Evolutionary conservation across 2,113 vertebrate genomes (phyloP), one percentile per base, ranked within the genome.

Genomic region (Cyanoderma ruficeps): DNA sequence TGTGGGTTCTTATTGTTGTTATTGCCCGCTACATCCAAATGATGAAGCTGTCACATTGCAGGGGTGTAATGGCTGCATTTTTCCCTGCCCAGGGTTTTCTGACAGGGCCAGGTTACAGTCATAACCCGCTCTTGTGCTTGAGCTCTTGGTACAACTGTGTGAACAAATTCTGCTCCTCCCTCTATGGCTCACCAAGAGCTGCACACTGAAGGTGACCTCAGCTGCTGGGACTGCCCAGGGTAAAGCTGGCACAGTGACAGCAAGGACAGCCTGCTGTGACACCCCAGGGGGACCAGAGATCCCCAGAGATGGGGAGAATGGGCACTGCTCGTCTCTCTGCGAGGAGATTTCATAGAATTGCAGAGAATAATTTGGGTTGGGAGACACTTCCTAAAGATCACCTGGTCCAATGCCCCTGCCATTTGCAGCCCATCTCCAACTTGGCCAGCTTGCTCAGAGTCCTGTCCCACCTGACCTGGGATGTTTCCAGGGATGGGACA

Each of bases 261-360:
- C 27, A 22, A 42, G 22, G 6, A 15, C 18, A 13, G 1, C 55
- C 33, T 53, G 41, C 47, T 78, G 14, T 4, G 30, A 47, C 1
- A 71, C 3, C 23, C 42, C 39, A 11, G 16, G 9, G 9, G 15
- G 6, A 37, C 13, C 49, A 37, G 49, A n/a, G 31, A 13, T 8
- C 19, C 0, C 24, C 49, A 50, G 0, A 53, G 37, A 23, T 6
- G 15, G 50, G 25, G 33, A 19, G 24, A 37, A 31, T 17, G 7
- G 22, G 27, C 13, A 5, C n/a, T 46, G 49, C 44, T n/a, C 33
- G 5, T n/a, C 61, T 83, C 46, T 5, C 3, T 49, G 46, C 0
- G 2, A 31, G 44, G 11, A 23, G 21, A 30, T 64, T 28, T 39
- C 44, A 42, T 0, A 25, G 31, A 35, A 13, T 7, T 70, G 44